A percentile compares a stretch with the other conserved stretches of the same genome.
phyloP scores from a whole-genome alignment of 2,888 invertebrate genomes.

The Xanthia icteritia region DNA sequence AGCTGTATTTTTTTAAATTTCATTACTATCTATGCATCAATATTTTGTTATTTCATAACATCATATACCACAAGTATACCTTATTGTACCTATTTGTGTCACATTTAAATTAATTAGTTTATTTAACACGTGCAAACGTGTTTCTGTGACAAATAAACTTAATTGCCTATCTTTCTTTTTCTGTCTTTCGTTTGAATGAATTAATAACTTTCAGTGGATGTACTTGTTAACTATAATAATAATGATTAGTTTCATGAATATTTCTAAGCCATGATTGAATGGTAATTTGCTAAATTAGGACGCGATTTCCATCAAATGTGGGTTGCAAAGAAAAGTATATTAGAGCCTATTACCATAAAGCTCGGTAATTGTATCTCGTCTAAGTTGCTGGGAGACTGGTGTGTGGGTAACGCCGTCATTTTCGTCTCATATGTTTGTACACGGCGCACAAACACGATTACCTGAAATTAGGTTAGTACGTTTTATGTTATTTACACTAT shows the following conservation, averaged over 20 bases:
- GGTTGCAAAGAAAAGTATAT: slow-evolving; percentile 39
- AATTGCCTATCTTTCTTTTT: no score
- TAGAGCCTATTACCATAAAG: slow-evolving; percentile 60
- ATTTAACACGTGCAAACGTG: no score
- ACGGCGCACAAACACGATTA: slow-evolving; percentile 87
- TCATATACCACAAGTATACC: no score
- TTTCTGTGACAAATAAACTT: no score
- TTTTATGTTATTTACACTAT: slow-evolving; percentile 83
- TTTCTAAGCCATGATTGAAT: neutral
- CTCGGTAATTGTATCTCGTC: slow-evolving; percentile 65
- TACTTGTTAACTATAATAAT: no score
- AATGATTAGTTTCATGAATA: neutral
- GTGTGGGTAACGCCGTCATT: slow-evolving; percentile 80
- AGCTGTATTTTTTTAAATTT: no score
- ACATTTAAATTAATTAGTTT: no score
- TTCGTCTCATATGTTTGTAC: slow-evolving; percentile 84
- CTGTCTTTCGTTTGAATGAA: no score
- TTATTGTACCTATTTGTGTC: no score
- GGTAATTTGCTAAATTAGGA: neutral
- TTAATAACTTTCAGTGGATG: neutral
- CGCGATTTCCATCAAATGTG: slow-evolving; percentile 4
- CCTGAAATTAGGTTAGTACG: slow-evolving; percentile 87
- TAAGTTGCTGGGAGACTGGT: slow-evolving; percentile 67
- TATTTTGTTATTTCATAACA: no score
- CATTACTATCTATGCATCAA: no score